Evolutionary conservation across 2,888 invertebrate genomes (phyloP), one percentile per base, ranked within the genome.

Genomic region (Cheilosia pagana): DNA sequence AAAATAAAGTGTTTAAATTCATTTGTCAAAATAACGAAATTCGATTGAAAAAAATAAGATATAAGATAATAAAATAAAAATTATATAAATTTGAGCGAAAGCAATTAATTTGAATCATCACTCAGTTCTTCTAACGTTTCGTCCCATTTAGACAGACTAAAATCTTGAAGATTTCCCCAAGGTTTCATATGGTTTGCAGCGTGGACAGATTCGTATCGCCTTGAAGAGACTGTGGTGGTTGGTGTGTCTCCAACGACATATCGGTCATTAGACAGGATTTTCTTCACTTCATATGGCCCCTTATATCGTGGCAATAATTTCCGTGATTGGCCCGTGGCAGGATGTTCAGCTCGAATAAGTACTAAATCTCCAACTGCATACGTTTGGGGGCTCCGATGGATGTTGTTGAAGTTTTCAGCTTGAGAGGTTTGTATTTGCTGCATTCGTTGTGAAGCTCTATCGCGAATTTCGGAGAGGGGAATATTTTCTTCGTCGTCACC

Each of bases 261-360:
- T 35, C 85, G 70, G 53, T 87, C 87, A 50, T 87, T 83, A 7
- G 68, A 39, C 35, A 87, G 65, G 5, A 53, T 50, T 50, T 72
- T 59, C 16, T 62, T 75, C 0, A 88, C 53, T 5, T 86, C 55
- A 41, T 86, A 87, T 1, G 86, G 81, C 12, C 87, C 86, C 41
- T 81, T 81, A 41, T 59, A 87, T 53, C 67, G 76, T 14, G 86
- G 81, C 19, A 65, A 21, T 16, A 87, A 53, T 52, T 87, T 87
- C 48, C 68, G 55, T 10, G 83, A 65, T 59, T 87, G 78, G 0
- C 72, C 72, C 4, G 72, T 62, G 1, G 53, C 31, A 4, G 45
- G 10, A 45, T 41, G 52, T 31, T 72, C 72, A 16, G 60, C 53
- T 1, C 55, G 6, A 3, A 74, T 55, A 3, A 63, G 19, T 4